Evolutionary conservation across 2,888 invertebrate genomes (phyloP), one percentile per base, ranked within the genome.

Genomic region (Drosophila lacicola): DNA sequence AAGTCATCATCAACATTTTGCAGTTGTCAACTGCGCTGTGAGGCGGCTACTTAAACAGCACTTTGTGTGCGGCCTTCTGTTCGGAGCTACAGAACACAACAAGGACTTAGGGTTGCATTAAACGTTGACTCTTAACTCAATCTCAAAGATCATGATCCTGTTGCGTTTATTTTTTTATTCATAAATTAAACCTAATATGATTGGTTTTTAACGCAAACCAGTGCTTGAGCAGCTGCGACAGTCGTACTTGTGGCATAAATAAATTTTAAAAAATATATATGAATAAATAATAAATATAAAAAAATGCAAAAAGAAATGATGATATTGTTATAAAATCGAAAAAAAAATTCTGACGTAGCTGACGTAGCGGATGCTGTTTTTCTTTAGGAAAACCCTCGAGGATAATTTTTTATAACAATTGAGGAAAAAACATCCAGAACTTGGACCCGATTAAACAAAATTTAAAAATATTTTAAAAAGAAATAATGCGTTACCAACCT

Each of bases 1-100:
- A 87, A 87, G 86, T 90, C 86, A 87, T 87, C 86, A 86, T 83
- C 89, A 89, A 87, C 90, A 89, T 90, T 90, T 90, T 89, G 89
- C 90, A 87, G 89, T 90, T 90, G 90, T 87, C 86, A 86, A 90
- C 86, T 72, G 82, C 71, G 82, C 74, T 74, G 78, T 57, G 60
- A 70, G 79, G 54, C 76, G 68, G 75, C 88, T 89, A 87, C 89
- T 83, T 81, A 82, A 87, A 77, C 81, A 68, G 70, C 81, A 86
- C 82, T 87, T 87, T 86, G 82, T 89, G 89, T 89, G 82, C 78
- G 84, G 84, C 84, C 81, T 58, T 78, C 78, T 62, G 63, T 42
- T 50, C 42, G 49, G 45, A 55, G 34, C 19, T 5, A 37, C 50
- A 51, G 44, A 51, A 54, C 14, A 41, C 41, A 71, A 72, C 72